phyloP scores from a whole-genome alignment of 2,797 vertebrate species.

The Sphenodon punctatus region DNA sequence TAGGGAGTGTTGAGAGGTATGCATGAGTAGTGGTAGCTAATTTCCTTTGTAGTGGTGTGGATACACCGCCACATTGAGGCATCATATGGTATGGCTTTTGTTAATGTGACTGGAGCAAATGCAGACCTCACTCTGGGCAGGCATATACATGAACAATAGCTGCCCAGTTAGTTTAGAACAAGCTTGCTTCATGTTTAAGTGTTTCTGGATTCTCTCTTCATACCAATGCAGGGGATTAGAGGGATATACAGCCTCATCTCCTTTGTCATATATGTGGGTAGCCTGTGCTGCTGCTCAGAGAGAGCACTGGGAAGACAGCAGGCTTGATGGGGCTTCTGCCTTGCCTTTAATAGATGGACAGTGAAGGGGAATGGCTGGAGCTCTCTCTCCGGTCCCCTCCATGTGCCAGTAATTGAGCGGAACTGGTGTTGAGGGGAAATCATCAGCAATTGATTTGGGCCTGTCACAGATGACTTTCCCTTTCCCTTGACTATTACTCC shows the following conservation, averaged over 20 bases:
- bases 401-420: rapidly evolving
- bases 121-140: too few species aligned
- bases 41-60: too few species aligned
- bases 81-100: too few species aligned
- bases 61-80: too few species aligned
- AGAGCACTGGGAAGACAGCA: rapidly evolving
- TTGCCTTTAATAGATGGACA: neutral
- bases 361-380: neutral
- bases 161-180: too few species aligned
- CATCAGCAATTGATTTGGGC: neutral
- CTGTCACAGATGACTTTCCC: neutral
- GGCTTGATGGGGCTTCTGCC: rapidly evolving
- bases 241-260: too few species aligned
- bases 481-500: too few species aligned
- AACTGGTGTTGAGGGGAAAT: neutral
- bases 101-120: too few species aligned
- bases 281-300: neutral
- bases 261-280: neutral
- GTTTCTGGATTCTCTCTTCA: neutral
- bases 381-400: neutral
- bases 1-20: too few species aligned
- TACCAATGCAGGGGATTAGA: neutral
- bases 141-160: too few species aligned
- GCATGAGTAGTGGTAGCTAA: too few species aligned
- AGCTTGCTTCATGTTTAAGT: too few species aligned